A percentile compares a stretch with the other conserved stretches of the same genome.
phyloP scores from a whole-genome alignment of 1,140 invertebrate species.

The Drosophila melanogaster region Release_6_plus_ISO1_MT NT_037436.4:19098001-19098500 shows the following conservation, averaged over 20 bases:
- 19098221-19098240: neutral
- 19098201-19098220: constrained; percentile 66
- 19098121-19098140: constrained; percentile 19
- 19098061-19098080: constrained; percentile 59
- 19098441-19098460: constrained; percentile 58
- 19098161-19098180: constrained; percentile 67
- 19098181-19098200: constrained; percentile 63
- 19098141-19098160: constrained; percentile 17
- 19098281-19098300: constrained; percentile 83
- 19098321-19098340: constrained; percentile 80
- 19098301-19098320: constrained; percentile 74
- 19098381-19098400: constrained; percentile 79
- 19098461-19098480: constrained; percentile 76
- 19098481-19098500: constrained; percentile 77
- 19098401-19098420: constrained; percentile 77
- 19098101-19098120: constrained; percentile 32
- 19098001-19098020: constrained; percentile 29
- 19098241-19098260: neutral
- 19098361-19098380: constrained; percentile 76
- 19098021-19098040: constrained; percentile 24
- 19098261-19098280: constrained; percentile 74
- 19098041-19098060: constrained; percentile 58
- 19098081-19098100: constrained; percentile 7
- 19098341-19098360: constrained; percentile 82
- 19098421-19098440: constrained; percentile 54